Evolutionary conservation across 2,888 invertebrate genomes (phyloP), one percentile per base, ranked within the genome.

Genomic region (Hanleya hanleyi): DNA sequence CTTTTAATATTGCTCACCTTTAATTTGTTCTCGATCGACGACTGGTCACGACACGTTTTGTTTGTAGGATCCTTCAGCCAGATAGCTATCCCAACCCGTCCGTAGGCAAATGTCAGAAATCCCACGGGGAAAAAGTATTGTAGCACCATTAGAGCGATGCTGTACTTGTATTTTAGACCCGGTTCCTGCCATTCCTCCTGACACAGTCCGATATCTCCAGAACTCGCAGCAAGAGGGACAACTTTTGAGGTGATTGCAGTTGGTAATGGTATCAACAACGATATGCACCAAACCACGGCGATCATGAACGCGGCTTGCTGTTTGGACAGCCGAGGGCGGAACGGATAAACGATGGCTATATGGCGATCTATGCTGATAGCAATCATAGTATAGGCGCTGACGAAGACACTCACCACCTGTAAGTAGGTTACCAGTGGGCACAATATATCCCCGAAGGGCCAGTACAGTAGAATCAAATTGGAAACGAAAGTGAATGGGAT

Each of bases 281-380:
- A 96, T 0, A 95, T 92, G 1, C 93, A 81, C 96, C 96, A 96
- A 0, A 96, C 95, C 0, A 92, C 90, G 0, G 92, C 91, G 41
- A 96, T 95, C 57, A 95, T 93, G 73, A 93, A 87, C 74, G 94
- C 93, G 0, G 95, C 95, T 9, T 93, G 93, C 57, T 92, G 93
- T 86, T 95, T 95, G 38, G 95, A 94, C 86, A 97, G 93, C 50
- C 96, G 92, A 0, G 96, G 96, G 80, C 94, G 92, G 69, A 97
- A 90, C 0, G 97, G 97, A 92, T 95, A 95, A 93, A 97, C 94
- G 74, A 97, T 97, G 67, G 96, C 96, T 90, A 96, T 94, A 87
- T 96, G 97, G n/a, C 97, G 93, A 91, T 97, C 97, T 70, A 96
- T 93, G 81, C 96, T 96, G 90, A 97, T 96, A 50, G 96, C 97